Conservation (phyloP, 2,888 invertebrate genomes). For the Lasioglossum villosulum region DNA sequence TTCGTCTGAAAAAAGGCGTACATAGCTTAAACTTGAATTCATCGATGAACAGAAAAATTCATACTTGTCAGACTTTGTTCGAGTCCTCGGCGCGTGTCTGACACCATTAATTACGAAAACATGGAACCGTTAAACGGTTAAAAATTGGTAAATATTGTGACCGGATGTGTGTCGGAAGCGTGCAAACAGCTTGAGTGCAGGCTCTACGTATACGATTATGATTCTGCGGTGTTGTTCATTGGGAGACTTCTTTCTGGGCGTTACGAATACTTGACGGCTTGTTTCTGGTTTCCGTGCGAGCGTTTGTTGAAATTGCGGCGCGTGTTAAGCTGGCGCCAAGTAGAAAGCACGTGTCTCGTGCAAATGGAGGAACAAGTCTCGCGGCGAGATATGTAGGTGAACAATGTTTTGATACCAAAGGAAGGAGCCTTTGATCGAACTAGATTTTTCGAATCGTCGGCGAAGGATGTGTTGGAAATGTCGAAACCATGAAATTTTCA, state of each 20-base stretch:
- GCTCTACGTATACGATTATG: background rate
- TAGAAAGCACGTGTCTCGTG: constrained; percentile 61
- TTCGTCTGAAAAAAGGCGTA: too few relatives aligned
- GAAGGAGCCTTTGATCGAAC: background rate
- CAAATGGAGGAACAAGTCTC: constrained; percentile 55
- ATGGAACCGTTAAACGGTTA: too few relatives aligned
- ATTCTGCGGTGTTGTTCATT: background rate
- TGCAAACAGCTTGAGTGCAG: background rate
- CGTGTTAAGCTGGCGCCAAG: constrained; percentile 51
- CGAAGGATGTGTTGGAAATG: background rate
- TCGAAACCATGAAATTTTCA: background rate
- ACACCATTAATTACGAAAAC: background rate
- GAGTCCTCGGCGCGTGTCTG: too few relatives aligned
- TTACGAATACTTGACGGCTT: background rate
- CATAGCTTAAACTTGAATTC: too few relatives aligned
- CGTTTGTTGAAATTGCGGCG: constrained; percentile 43
- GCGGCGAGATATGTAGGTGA: constrained; percentile 55
- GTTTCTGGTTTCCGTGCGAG: constrained; percentile 38
- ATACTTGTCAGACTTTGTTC: too few relatives aligned
- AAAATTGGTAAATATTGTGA: background rate
- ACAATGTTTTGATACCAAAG: constrained; percentile 53
- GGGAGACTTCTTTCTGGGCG: background rate
- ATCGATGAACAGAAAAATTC: too few relatives aligned
- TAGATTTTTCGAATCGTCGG: background rate
- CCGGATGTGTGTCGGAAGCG: background rate